Evolutionary conservation across 2,797 vertebrate genomes (phyloP).

Genomic region (Cetoscarus ocellatus): DNA sequence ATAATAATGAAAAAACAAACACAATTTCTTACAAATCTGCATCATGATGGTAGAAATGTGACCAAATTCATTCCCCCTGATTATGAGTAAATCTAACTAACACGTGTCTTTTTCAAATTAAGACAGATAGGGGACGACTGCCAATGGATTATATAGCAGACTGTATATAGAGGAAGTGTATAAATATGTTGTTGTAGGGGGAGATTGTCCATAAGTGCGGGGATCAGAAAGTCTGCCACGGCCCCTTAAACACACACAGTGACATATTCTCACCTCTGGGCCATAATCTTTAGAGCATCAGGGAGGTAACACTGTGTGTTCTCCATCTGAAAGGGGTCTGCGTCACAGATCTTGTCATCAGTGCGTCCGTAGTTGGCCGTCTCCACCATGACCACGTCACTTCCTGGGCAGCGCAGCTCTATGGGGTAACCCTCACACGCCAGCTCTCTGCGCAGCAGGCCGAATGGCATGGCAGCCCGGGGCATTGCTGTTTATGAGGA

Average conservation of each 20-base stretch:
- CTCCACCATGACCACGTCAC: conserved; percentile 93
- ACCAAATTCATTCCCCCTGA: too few relatives aligned
- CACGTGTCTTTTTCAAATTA: too few relatives aligned
- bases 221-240: not conserved
- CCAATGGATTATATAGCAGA: too few relatives aligned
- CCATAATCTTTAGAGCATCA: conserved; percentile 93
- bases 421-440: conserved; percentile 94
- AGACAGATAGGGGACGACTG: too few relatives aligned
- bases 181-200: too few relatives aligned
- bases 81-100: too few relatives aligned
- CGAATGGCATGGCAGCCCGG: conserved; percentile 89
- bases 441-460: conserved; percentile 91
- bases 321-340: conserved; percentile 95
- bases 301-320: conserved; percentile 95
- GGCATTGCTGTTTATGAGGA: conserved; percentile 84
- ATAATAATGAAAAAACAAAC: too few relatives aligned
- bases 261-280: conserved; percentile 87
- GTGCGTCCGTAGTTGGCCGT: conserved; percentile 94
- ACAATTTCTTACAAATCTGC: too few relatives aligned
- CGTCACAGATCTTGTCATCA: conserved; percentile 94
- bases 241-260: not conserved
- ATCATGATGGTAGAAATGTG: too few relatives aligned
- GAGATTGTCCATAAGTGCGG: too few relatives aligned
- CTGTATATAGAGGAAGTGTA: too few relatives aligned
- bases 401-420: conserved; percentile 92